Conservation (phyloP, 2,113 vertebrate species). For the Lonchura striata region DNA sequence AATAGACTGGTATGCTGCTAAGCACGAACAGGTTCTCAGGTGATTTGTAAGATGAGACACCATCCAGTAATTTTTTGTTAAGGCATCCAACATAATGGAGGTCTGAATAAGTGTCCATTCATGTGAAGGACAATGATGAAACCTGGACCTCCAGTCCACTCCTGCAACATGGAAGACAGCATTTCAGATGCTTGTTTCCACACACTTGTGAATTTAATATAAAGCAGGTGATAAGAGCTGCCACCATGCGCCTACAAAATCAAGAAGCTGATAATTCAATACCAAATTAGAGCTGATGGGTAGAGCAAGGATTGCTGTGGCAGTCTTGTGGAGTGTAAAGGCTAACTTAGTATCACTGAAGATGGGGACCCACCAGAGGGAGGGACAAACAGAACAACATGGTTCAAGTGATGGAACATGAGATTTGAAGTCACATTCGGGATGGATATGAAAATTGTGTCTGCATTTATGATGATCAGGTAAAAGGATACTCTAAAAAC, state of each 20-base stretch:
- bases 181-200: background rate
- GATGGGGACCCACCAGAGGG: background rate
- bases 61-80: background rate
- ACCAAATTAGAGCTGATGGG: background rate
- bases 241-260: background rate
- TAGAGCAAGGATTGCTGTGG: background rate
- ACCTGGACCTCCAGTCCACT: background rate
- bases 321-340: background rate
- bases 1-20: background rate
- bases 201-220: background rate
- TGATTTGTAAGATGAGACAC: background rate
- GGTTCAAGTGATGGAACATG: background rate
- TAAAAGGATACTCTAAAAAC: background rate
- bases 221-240: background rate
- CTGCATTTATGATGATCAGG: background rate
- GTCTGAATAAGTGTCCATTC: background rate
- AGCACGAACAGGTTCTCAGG: background rate
- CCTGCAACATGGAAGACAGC: background rate
- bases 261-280: background rate
- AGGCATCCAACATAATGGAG: background rate
- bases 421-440: background rate
- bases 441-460: background rate
- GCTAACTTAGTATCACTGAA: background rate
- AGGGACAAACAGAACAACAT: accelerated
- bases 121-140: background rate